Evolutionary conservation across 2,797 vertebrate species (phyloP).

Genomic region (Macropus fuliginosus): DNA sequence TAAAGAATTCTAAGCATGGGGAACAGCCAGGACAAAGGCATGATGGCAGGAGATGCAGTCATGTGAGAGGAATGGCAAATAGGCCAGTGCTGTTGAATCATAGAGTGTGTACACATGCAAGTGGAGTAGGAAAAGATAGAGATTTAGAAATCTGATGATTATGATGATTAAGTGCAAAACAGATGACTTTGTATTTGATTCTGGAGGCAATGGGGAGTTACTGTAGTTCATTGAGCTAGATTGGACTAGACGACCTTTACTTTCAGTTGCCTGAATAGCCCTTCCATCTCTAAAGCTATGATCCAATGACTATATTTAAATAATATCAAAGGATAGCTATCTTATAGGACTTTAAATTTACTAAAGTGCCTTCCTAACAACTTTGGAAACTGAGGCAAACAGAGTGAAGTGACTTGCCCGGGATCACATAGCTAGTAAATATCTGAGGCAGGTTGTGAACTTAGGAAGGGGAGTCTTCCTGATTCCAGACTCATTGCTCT

Average conservation of each 20-base stretch:
- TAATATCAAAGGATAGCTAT: neutral
- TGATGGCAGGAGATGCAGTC: neutral
- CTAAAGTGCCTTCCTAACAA: neutral
- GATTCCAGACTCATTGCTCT: neutral
- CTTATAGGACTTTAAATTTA: neutral
- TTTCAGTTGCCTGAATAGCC: neutral
- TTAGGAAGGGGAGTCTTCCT: neutral
- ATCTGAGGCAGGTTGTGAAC: neutral
- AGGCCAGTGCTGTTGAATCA: neutral
- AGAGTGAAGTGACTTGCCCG: neutral
- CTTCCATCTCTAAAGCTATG: neutral
- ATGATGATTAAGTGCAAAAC: neutral
- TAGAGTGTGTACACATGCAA: neutral
- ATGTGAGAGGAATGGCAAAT: neutral
- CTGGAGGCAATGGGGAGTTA: neutral
- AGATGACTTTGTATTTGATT: neutral
- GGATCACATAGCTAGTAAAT: neutral
- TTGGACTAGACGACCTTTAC: neutral
- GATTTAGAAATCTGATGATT: neutral
- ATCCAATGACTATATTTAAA: neutral
- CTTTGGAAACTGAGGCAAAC: neutral
- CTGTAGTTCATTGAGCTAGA: neutral
- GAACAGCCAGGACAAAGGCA: neutral
- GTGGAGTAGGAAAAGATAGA: neutral
- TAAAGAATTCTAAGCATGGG: neutral